Conservation (phyloP, 2,113 vertebrate genomes). For the Regulus satrapa region DNA sequence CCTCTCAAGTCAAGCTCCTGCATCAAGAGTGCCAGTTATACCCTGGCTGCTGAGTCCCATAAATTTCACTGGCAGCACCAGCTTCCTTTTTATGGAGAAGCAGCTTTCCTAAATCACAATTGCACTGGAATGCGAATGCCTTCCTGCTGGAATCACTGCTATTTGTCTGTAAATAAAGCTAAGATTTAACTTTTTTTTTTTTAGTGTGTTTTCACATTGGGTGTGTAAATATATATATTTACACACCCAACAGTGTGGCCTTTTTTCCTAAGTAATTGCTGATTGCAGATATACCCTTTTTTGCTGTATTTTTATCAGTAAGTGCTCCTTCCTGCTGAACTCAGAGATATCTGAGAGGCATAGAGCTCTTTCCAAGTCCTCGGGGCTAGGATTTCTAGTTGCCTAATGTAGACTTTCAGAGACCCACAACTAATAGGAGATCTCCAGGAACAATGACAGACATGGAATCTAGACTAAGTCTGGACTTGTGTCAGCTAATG, state of each 20-base stretch:
- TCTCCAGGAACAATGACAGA: not conserved
- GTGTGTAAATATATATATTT: slow-evolving; percentile 23
- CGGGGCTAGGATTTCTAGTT: not conserved
- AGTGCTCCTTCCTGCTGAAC: not conserved
- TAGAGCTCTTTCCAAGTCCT: not conserved
- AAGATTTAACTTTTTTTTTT: not conserved
- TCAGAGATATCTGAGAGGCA: not conserved
- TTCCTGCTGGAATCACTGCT: slow-evolving; percentile 15
- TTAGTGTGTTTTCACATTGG: not conserved
- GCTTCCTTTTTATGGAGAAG: slow-evolving; percentile 3
- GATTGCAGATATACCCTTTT: not conserved
- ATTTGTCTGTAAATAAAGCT: not conserved
- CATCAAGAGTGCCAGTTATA: not conserved
- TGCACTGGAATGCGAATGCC: not conserved
- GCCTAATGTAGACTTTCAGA: not conserved
- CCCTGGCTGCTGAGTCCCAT: not conserved
- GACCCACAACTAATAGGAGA: not conserved
- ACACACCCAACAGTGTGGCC: not conserved
- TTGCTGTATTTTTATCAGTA: not conserved
- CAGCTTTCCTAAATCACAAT: slow-evolving; percentile 6
- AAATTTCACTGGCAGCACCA: not conserved
- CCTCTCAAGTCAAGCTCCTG: not conserved
- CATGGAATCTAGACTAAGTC: not conserved
- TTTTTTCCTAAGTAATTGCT: not conserved
- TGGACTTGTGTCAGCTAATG: not conserved